These are phyloP conservation scores for Drosophila tani DNA, from an alignment of 1,140 invertebrate species.

Conservation along the genomic window DNA sequence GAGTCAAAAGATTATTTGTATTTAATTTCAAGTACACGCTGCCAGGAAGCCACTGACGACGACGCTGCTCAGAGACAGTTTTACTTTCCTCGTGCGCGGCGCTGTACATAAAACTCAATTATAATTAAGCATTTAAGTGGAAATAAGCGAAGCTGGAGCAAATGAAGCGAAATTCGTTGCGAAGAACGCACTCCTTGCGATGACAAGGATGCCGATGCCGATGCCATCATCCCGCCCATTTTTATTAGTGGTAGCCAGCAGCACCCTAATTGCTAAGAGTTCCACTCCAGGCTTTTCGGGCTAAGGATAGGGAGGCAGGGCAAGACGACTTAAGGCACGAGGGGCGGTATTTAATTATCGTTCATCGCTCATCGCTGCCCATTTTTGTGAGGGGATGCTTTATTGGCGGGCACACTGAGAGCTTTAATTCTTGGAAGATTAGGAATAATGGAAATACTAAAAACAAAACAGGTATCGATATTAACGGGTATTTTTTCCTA, in stretches of 20 bases:
- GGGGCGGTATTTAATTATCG: conserved; percentile 72
- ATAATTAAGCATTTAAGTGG: conserved; percentile 83
- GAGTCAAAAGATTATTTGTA: conserved; percentile 83
- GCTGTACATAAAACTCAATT: conserved; percentile 75
- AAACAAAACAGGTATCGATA: not conserved
- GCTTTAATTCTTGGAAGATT: not conserved
- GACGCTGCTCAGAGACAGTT: conserved; percentile 52
- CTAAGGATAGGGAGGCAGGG: conserved; percentile 5
- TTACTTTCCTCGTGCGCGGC: conserved; percentile 23
- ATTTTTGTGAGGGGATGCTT: conserved; percentile 34
- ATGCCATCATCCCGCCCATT: conserved; percentile 38
- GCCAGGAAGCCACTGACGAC: conserved; percentile 47
- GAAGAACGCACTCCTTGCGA: conserved; percentile 2
- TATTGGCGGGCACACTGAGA: conserved; percentile 18
- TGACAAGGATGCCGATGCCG: conserved; percentile 22
- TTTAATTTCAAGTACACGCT: conserved; percentile 72
- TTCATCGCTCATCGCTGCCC: conserved; percentile 52
- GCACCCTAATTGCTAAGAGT: conserved; percentile 71
- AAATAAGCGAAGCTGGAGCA: conserved; percentile 65
- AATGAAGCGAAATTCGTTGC: conserved; percentile 65
- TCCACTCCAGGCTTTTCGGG: conserved; percentile 54
- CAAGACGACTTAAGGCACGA: conserved; percentile 10
- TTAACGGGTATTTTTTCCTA: no score
- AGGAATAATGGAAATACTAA: no score
- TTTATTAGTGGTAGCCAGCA: conserved; percentile 63